These are phyloP conservation scores for Tyto alba DNA, from an alignment of 2,113 vertebrate species.

Conservation along the genomic window DNA sequence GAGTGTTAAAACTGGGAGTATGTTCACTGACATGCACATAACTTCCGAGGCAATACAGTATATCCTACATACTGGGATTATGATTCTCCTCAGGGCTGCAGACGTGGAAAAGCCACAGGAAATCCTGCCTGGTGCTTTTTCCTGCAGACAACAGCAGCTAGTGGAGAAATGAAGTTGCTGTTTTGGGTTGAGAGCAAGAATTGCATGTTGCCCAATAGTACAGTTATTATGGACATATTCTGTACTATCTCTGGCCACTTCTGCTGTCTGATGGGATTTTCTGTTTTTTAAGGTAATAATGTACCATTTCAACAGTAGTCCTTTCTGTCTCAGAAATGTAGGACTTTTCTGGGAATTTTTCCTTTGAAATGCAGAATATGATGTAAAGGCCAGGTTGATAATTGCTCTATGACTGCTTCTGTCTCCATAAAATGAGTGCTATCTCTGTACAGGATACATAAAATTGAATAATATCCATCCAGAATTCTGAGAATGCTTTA, in stretches of 20 bases:
- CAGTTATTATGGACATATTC: background rate
- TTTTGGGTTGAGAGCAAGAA: background rate
- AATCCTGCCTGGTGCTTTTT: background rate
- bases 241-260: background rate
- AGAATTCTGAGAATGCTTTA: background rate
- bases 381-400: background rate
- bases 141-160: background rate
- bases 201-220: background rate
- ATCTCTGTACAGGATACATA: background rate
- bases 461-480: constrained; percentile 11
- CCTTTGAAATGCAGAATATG: background rate
- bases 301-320: background rate
- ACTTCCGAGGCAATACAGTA: background rate
- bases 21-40: background rate
- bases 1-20: background rate
- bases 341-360: background rate
- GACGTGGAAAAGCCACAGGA: background rate
- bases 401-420: background rate
- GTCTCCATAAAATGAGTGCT: background rate
- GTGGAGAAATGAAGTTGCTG: background rate
- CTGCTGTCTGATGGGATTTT: background rate
- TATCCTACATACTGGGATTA: background rate
- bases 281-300: background rate
- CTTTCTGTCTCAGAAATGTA: background rate
- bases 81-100: background rate